Percentiles rank a stretch among this genome's conserved stretches.
These are phyloP conservation scores for Iphiclides podalirius DNA, from an alignment of 2,888 invertebrate species.

Conservation along the genomic window DNA sequence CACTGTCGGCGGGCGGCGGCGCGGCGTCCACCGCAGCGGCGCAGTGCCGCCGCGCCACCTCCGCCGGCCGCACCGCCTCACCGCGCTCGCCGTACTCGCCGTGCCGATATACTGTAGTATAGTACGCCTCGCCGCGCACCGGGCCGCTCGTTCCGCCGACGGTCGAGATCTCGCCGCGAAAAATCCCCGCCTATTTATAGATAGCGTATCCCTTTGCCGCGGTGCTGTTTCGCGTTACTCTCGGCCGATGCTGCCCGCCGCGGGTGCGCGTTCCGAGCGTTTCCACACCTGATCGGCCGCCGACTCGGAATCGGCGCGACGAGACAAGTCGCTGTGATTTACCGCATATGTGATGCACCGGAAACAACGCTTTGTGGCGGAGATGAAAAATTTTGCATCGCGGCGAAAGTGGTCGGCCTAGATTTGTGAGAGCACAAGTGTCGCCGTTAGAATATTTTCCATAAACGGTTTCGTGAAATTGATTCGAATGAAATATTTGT, in stretches of 20 bases:
- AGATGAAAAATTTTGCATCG: slow-evolving; percentile 38
- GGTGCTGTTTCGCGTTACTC: slow-evolving; percentile 35
- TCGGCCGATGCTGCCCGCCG: slow-evolving; percentile 10
- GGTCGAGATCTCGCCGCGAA: slow-evolving; percentile 57
- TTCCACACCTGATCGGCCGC: slow-evolving; percentile 4
- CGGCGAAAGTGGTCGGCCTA: slow-evolving; percentile 54
- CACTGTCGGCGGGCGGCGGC: slow-evolving; percentile 65
- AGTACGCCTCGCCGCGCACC: slow-evolving; percentile 56
- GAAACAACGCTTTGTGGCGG: no score
- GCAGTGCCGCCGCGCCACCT: slow-evolving; percentile 65
- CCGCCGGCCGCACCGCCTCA: slow-evolving; percentile 60
- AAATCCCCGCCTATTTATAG: slow-evolving; percentile 53
- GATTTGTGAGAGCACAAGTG: not conserved
- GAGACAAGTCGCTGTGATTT: no score
- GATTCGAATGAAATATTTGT: slow-evolving; percentile 30
- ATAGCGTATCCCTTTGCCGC: slow-evolving; percentile 39
- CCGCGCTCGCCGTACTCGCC: slow-evolving; percentile 45
- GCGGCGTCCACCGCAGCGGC: slow-evolving; percentile 37
- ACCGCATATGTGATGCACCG: slow-evolving; percentile 1
- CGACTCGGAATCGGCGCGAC: not conserved
- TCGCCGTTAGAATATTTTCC: slow-evolving; percentile 47
- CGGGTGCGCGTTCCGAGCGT: not conserved
- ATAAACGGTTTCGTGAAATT: slow-evolving; percentile 34
- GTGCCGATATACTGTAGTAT: no score
- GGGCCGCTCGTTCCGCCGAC: slow-evolving; percentile 45